phyloP scores from a whole-genome alignment of 2,888 invertebrate species.

The Eilema sororculum region DNA sequence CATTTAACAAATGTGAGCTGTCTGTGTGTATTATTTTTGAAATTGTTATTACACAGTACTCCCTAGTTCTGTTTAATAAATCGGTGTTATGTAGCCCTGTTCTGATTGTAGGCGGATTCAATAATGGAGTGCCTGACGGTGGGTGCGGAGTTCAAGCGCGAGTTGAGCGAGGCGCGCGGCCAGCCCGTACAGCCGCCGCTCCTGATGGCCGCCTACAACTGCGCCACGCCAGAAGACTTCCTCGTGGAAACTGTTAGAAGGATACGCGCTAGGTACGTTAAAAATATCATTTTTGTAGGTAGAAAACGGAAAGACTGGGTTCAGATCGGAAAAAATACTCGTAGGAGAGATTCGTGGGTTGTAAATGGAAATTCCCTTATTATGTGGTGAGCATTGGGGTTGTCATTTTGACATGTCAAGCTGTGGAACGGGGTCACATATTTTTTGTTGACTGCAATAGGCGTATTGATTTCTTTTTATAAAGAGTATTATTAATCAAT shows the following conservation, averaged over 20 bases:
- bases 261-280: conserved; percentile 93
- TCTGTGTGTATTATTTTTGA: background rate
- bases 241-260: conserved; percentile 92
- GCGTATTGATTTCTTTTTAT: no score
- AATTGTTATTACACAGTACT: no score
- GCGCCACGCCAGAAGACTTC: conserved; percentile 91
- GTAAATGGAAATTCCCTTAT: no score
- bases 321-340: no score
- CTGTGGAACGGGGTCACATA: no score
- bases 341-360: no score
- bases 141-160: conserved; percentile 88
- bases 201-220: conserved; percentile 93
- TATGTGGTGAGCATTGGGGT: no score
- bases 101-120: conserved; percentile 90
- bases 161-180: conserved; percentile 85
- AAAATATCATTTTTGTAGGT: background rate
- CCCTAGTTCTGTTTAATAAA: no score
- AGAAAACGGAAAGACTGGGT: no score
- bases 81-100: background rate
- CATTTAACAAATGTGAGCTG: background rate
- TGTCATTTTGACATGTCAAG: no score
- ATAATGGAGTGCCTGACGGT: conserved; percentile 96
- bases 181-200: conserved; percentile 89
- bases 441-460: no score
- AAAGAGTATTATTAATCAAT: no score